Evolutionary conservation across 2,113 vertebrate species (phyloP).

Genomic region (Grallaria varia): DNA sequence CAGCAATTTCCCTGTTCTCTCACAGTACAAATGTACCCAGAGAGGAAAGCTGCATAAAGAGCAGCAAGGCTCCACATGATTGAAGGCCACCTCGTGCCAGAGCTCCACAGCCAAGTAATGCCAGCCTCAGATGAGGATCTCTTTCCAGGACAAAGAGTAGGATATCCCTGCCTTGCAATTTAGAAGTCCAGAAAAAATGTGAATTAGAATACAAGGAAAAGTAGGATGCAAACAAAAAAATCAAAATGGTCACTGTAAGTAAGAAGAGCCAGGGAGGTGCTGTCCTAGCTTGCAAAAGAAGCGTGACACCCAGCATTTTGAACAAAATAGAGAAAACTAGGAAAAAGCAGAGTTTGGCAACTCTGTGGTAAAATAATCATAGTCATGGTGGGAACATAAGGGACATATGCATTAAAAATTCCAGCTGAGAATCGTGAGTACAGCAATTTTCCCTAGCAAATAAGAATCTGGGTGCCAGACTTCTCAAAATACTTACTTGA

Average conservation of each 20-base stretch:
- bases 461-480: neutral
- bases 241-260: neutral
- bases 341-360: neutral
- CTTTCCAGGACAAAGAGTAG: neutral
- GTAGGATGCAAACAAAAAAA: neutral
- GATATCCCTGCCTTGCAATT: neutral
- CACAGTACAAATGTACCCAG: neutral
- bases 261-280: neutral
- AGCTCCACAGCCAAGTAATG: neutral
- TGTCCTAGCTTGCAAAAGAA: neutral
- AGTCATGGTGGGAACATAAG: neutral
- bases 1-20: neutral
- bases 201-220: neutral
- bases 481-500: conserved; percentile 73
- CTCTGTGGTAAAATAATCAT: neutral
- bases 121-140: neutral
- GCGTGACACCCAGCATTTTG: neutral
- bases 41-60: neutral
- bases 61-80: neutral
- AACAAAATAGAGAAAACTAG: neutral
- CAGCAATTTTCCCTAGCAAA: neutral
- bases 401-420: neutral
- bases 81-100: accelerated
- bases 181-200: neutral
- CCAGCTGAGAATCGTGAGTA: neutral